Evolutionary conservation across 2,888 invertebrate genomes (phyloP), one percentile per base, ranked within the genome.

Genomic region (Hemithea aestivaria): DNA sequence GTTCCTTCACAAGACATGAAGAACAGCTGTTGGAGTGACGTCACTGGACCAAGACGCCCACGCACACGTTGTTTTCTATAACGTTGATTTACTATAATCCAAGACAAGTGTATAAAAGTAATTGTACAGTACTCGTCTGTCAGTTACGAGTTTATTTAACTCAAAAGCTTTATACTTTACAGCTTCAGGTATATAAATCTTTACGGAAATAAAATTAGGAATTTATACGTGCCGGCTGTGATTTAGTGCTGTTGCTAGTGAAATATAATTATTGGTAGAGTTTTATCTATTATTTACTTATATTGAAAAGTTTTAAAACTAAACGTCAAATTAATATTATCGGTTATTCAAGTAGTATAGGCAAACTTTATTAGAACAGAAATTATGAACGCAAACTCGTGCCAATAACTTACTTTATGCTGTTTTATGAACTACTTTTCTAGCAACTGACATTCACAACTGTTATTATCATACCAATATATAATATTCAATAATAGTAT

Each of bases 21-120:
- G 45, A 59, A 61, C 76, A 73, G 75, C 67, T 73, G 76, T 46
- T 46, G 58, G 28, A 45, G 48, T 56, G 58, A 66, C 72, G 69
- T 72, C 70, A 73, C 48, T 57, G 58, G 53, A 58, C 55, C 9
- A 16, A 26, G 11, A 64, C 56, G 51, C 52, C 51, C 53, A 48
- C 46, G 46, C 57, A 42, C 47, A 52, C 40, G 51, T 51, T 58
- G 58, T 66, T 62, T 62, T 62, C 54, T 58, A 55, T 53, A 45
- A 45, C 45, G 53, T 52, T 61, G 59, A 68, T 66, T 65, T 66
- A 63, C 66, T 53, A 49, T 50, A 41, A n/a, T 58, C 53, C 52
- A 57, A 45, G 51, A 58, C 56, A 56, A 41, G 30, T 39, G 26
- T 40, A 33, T 46, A 34, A 44, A 39, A 33, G 34, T 39, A 42